Conservation (phyloP, 1,140 invertebrate species). For the Harpegnathos saltator region DNA sequence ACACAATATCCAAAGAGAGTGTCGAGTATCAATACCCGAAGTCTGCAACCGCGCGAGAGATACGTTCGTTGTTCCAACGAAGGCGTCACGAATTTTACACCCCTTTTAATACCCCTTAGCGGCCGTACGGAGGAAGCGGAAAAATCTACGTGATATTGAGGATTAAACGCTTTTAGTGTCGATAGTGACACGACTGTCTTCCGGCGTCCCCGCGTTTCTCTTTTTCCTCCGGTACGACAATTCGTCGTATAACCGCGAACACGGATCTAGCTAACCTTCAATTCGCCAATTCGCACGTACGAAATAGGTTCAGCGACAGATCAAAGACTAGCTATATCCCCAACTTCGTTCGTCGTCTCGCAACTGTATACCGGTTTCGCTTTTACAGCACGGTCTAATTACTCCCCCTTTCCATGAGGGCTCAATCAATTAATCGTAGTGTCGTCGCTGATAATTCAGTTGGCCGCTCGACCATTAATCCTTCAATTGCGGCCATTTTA, state of each 20-base stretch:
- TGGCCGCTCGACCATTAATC: slow-evolving; percentile 33
- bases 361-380: slow-evolving; percentile 3
- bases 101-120: slow-evolving; percentile 19
- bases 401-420: slow-evolving; percentile 4
- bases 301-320: neutral
- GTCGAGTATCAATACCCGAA: slow-evolving; percentile 40
- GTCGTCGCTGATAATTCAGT: slow-evolving; percentile 31
- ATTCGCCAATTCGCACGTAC: neutral
- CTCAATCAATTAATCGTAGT: slow-evolving; percentile 58
- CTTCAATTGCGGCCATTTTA: slow-evolving; percentile 39
- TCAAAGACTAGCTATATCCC: slow-evolving; percentile 29
- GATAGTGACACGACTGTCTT: neutral
- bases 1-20: slow-evolving; percentile 38
- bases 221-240: slow-evolving; percentile 8
- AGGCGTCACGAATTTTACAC: neutral
- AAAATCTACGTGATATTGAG: neutral
- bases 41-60: slow-evolving; percentile 43
- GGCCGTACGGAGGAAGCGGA: slow-evolving; percentile 24
- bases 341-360: neutral
- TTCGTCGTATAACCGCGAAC: neutral
- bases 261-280: slow-evolving; percentile 36
- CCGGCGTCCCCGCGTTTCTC: neutral
- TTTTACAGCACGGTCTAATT: slow-evolving; percentile 34
- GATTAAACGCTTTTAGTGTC: slow-evolving; percentile 2
- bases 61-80: slow-evolving; percentile 44